These are phyloP conservation scores for Melanaphis sacchari DNA, from an alignment of 1,140 invertebrate genomes.

Conservation along the genomic window DNA sequence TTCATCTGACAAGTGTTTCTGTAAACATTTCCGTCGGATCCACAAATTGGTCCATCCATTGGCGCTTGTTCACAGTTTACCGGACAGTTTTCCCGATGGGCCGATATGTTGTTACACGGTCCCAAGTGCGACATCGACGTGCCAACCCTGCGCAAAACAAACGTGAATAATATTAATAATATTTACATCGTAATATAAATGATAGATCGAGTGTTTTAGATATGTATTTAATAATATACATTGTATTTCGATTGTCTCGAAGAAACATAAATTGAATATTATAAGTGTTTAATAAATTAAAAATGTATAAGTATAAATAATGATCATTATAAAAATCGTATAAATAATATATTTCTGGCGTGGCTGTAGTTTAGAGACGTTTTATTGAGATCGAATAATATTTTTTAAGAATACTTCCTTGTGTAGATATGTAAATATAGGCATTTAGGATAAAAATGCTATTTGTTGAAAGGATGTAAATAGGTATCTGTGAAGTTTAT, in stretches of 20 bases:
- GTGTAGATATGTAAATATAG: not conserved
- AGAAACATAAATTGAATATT: no score
- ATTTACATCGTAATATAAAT: not conserved
- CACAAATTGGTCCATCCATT: constrained; percentile 87
- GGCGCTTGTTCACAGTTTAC: constrained; percentile 83
- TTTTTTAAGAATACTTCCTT: not conserved
- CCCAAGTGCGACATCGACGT: constrained; percentile 80
- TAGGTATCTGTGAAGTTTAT: not conserved
- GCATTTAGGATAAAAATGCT: not conserved
- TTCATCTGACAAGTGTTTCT: constrained; percentile 94
- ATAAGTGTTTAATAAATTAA: no score
- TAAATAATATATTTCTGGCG: not conserved
- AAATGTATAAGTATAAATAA: not conserved
- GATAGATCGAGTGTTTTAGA: not conserved
- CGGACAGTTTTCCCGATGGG: constrained; percentile 86
- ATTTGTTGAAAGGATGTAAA: not conserved
- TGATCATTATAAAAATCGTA: not conserved
- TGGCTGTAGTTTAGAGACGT: not conserved
- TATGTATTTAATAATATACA: not conserved
- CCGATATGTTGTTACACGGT: constrained; percentile 86
- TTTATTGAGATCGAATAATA: not conserved
- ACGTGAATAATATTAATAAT: not conserved
- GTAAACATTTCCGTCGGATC: constrained; percentile 91
- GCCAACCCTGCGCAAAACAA: constrained; percentile 66
- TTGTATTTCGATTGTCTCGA: not conserved